These are phyloP conservation scores for Bufo bufo DNA, from an alignment of 2,113 vertebrate genomes.

Conservation along the genomic window DNA sequence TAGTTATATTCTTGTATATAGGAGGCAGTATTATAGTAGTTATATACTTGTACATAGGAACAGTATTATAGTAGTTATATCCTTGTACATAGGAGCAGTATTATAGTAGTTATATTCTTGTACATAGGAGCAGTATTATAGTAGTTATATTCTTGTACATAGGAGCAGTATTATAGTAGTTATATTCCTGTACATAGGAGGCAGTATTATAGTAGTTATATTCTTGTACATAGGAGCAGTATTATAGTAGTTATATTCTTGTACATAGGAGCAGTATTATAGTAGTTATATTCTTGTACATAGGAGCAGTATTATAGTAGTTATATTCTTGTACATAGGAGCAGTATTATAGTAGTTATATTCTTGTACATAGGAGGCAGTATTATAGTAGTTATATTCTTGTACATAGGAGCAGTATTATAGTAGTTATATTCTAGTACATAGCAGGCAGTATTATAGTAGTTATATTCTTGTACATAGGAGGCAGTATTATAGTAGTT, in stretches of 20 bases:
- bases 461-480: not conserved
- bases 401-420: too few relatives aligned
- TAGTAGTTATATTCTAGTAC: too few relatives aligned
- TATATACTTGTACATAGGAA: not conserved
- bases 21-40: not conserved
- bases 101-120: not conserved
- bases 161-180: too few relatives aligned
- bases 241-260: not conserved
- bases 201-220: too few relatives aligned
- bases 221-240: too few relatives aligned
- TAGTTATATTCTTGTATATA: not conserved
- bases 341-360: not conserved
- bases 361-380: not conserved
- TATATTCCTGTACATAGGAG: too few relatives aligned
- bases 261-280: not conserved
- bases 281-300: too few relatives aligned
- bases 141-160: not conserved
- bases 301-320: too few relatives aligned
- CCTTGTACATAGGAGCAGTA: too few relatives aligned
- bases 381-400: slow-evolving; percentile 10
- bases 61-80: not conserved
- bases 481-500: slow-evolving; percentile 4
- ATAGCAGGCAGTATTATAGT: slow-evolving; percentile 1
- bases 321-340: too few relatives aligned
- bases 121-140: not conserved